Evolutionary conservation across 2,888 invertebrate genomes (phyloP).

Genomic region (Pinctada fucata): DNA sequence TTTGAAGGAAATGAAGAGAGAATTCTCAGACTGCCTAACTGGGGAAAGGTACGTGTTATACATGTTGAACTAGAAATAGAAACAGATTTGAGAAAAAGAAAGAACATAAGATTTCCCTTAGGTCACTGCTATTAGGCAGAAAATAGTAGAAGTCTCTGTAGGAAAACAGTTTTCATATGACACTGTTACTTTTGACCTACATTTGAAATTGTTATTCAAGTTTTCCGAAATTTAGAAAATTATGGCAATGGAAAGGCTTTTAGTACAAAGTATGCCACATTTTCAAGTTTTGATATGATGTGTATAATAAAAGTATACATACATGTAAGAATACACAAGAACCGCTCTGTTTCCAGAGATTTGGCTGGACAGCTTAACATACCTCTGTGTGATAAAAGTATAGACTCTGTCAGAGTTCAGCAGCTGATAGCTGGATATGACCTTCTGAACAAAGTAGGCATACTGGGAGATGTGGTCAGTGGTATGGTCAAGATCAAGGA

Average conservation of each 20-base stretch:
- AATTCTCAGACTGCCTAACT: slow-evolving; percentile 43
- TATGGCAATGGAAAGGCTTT: too few relatives aligned
- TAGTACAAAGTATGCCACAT: too few relatives aligned
- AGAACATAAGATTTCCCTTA: neutral
- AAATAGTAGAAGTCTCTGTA: too few relatives aligned
- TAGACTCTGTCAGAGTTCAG: slow-evolving; percentile 55
- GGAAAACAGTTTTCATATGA: too few relatives aligned
- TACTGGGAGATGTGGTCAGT: slow-evolving; percentile 43
- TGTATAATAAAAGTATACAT: too few relatives aligned
- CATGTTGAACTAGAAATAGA: too few relatives aligned
- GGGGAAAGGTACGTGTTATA: slow-evolving; percentile 49
- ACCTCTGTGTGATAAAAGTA: slow-evolving; percentile 46
- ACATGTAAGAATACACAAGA: neutral
- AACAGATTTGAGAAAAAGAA: neutral
- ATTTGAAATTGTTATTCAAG: too few relatives aligned
- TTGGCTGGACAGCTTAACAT: slow-evolving; percentile 57
- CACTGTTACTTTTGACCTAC: too few relatives aligned
- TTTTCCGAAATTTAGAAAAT: too few relatives aligned
- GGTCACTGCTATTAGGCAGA: too few relatives aligned
- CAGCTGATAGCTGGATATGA: slow-evolving; percentile 66
- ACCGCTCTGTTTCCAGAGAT: slow-evolving; percentile 56
- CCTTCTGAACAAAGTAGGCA: slow-evolving; percentile 58
- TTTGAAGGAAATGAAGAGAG: slow-evolving; percentile 45
- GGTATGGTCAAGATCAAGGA: slow-evolving; percentile 21
- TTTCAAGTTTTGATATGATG: too few relatives aligned